These are phyloP conservation scores for Euplagia quadripunctaria DNA, from an alignment of 2,888 invertebrate species.

Conservation along the genomic window DNA sequence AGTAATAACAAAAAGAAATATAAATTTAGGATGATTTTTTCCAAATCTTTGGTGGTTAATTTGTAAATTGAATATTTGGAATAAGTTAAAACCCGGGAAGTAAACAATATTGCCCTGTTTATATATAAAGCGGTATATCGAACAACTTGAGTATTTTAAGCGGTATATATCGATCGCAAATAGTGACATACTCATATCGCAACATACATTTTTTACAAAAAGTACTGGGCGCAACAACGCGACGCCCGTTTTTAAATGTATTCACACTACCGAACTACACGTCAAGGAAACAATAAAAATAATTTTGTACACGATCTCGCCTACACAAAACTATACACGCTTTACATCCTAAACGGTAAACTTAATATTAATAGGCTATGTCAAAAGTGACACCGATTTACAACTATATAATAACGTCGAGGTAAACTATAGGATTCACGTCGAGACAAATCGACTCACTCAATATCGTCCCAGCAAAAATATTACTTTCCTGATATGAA, in stretches of 20 bases:
- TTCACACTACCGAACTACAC: constrained; percentile 36
- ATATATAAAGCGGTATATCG: constrained; percentile 44
- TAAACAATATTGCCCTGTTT: constrained; percentile 33
- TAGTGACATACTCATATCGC: constrained; percentile 63
- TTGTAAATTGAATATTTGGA: constrained; percentile 42
- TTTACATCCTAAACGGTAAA: constrained; percentile 80
- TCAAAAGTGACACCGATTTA: constrained; percentile 82
- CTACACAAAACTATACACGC: constrained; percentile 77
- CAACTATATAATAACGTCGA: constrained; percentile 79
- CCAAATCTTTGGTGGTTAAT: constrained; percentile 70
- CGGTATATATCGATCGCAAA: constrained; percentile 54
- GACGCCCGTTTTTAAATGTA: constrained; percentile 54
- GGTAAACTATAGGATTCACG: constrained; percentile 85
- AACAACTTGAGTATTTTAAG: constrained; percentile 61
- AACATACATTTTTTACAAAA: constrained; percentile 58
- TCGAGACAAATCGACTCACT: constrained; percentile 69
- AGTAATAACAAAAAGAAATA: constrained; percentile 40
- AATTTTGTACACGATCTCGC: constrained; percentile 82
- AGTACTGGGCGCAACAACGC: constrained; percentile 65
- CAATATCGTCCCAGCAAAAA: constrained; percentile 72
- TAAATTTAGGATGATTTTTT: constrained; percentile 52
- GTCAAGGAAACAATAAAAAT: constrained; percentile 74
- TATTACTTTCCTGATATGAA: constrained; percentile 76
- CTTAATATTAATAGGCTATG: constrained; percentile 86
- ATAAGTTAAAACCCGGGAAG: constrained; percentile 33